Evolutionary conservation across 2,797 vertebrate genomes (phyloP), one percentile per base, ranked within the genome.

Genomic region (Thunnus albacares): DNA sequence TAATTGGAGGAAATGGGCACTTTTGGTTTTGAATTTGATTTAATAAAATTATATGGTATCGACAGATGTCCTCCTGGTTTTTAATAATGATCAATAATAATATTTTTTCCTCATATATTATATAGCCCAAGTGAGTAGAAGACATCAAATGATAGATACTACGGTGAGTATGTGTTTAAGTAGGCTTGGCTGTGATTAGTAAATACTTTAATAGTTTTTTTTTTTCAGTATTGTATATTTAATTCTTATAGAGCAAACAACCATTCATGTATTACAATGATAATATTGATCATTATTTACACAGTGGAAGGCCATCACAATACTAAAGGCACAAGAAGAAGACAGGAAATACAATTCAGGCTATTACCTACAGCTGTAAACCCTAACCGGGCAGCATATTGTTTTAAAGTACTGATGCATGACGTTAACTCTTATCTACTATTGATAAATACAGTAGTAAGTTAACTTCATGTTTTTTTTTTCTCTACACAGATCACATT

Each of bases 401-500:
- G 18, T 55, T 60, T 68, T 38, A 15, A 18, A 60, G 17, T 13
- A 24, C 1, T 26, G 15, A 53, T 5, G 4, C 20, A 15, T 30
- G 22, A 45, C 7, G 6, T 6, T 65, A 24, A 24, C 24, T 24
- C 24, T 24, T n/a, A 6, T 52, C 22, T 51, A 47, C 24, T 58
- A 0, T 59, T n/a, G 58, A 41, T 30, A 70, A 18, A 51, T 51
- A 49, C 45, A 51, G 6, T 51, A 8, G 7, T 51, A 51, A 2
- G 18, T 51, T 14, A 51, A 51, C 47, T 51, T 9, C 47, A 18
- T 51, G 18, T 45, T 45, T 20, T 3, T 41, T 7, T 22, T 55
- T 24, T 24, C 24, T 38, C 3, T n/a, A 28, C 47, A 51, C 18
- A 51, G 30, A 33, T 86, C 76, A 81, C 77, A 81, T 78, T 78